These are phyloP conservation scores for Fabriciana adippe DNA, from an alignment of 2,888 invertebrate genomes.

Conservation along the genomic window DNA sequence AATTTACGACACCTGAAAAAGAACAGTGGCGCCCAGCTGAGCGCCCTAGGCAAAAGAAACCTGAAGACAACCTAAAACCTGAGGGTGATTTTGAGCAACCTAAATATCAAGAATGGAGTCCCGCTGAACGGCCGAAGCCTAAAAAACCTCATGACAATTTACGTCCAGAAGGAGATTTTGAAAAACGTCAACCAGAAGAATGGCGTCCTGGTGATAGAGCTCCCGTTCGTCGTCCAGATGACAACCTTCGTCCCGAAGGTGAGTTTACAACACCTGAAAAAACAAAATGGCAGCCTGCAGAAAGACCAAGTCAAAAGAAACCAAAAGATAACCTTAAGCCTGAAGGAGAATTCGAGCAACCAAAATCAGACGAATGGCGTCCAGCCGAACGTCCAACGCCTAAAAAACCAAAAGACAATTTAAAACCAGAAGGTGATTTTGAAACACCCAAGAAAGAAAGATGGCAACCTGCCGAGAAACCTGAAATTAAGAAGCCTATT, in stretches of 20 bases:
- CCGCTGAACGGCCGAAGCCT: constrained; percentile 63
- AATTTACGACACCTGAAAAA: constrained; percentile 76
- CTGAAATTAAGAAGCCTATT: constrained; percentile 48
- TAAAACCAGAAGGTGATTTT: constrained; percentile 81
- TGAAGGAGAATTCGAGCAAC: constrained; percentile 77
- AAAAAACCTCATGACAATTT: constrained; percentile 80
- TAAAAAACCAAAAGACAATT: constrained; percentile 80
- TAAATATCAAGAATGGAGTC: constrained; percentile 55
- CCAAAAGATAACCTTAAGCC: constrained; percentile 81
- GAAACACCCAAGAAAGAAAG: constrained; percentile 55
- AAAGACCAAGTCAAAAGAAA: constrained; percentile 57
- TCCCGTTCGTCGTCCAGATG: constrained; percentile 63
- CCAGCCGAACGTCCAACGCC: constrained; percentile 66
- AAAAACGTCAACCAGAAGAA: constrained; percentile 54
- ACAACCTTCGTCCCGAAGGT: constrained; percentile 82
- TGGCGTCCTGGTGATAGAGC: constrained; percentile 70
- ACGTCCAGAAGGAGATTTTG: constrained; percentile 80
- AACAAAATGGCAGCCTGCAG: constrained; percentile 59
- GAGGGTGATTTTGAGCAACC: constrained; percentile 77
- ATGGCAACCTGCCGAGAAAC: constrained; percentile 60
- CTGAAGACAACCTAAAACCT: constrained; percentile 76
- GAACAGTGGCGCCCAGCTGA: constrained; percentile 70
- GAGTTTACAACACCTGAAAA: constrained; percentile 64
- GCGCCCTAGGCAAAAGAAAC: constrained; percentile 61
- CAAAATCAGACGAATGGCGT: constrained; percentile 56